Percentiles rank a stretch among this genome's conserved stretches.
phyloP scores from a whole-genome alignment of 2,113 vertebrate species.

The Diadophis punctatus region DNA sequence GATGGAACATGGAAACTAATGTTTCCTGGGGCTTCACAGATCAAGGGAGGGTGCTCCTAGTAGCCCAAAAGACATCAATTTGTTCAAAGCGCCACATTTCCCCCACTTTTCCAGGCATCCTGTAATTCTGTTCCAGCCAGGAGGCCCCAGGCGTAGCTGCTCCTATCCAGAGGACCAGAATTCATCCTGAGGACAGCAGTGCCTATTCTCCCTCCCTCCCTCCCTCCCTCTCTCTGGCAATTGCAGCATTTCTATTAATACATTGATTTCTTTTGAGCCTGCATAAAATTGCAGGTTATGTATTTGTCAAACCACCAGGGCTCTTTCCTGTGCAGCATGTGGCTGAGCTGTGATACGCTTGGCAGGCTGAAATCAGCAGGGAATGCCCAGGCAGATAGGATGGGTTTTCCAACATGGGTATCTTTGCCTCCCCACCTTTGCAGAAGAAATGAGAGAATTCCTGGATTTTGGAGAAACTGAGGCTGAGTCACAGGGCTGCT shows the following conservation, averaged over 20 bases:
- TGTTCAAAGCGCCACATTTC: no score
- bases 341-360: not conserved
- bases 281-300: not conserved
- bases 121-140: not conserved
- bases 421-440: not conserved
- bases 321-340: not conserved
- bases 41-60: accelerated
- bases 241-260: not conserved
- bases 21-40: not conserved
- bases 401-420: not conserved
- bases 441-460: accelerated
- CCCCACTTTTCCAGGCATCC: not conserved
- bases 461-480: accelerated
- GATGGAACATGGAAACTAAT: not conserved
- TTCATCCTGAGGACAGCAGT: not conserved
- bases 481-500: accelerated
- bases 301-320: not conserved
- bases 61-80: not conserved
- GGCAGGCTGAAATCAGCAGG: not conserved
- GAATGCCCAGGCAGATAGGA: no score
- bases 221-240: not conserved
- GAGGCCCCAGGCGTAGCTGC: not conserved
- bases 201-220: not conserved
- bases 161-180: not conserved
- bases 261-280: not conserved